phyloP scores from a whole-genome alignment of 2,113 vertebrate species.

The Chrysochloris asiatica region DNA sequence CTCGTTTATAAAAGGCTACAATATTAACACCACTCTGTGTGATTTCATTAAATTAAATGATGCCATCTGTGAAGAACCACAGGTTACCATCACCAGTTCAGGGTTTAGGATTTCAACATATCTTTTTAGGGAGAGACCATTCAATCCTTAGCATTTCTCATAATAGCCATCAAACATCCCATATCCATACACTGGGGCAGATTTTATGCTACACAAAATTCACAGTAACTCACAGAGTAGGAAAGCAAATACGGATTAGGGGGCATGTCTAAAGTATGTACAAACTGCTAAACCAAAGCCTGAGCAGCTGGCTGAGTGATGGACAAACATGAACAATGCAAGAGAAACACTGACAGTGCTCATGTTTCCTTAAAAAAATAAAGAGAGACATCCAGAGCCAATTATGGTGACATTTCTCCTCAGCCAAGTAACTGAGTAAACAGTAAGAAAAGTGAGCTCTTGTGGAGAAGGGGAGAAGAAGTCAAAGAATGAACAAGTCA shows the following conservation, averaged over 20 bases:
- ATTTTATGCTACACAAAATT: not conserved
- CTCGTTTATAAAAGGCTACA: not conserved
- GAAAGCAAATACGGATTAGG: not conserved
- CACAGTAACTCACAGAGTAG: not conserved
- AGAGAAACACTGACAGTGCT: not conserved
- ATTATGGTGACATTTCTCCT: constrained; percentile 59
- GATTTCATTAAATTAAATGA: not conserved
- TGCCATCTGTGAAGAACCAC: not conserved
- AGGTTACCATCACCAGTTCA: not conserved
- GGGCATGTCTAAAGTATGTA: not conserved
- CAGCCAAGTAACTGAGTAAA: constrained; percentile 50
- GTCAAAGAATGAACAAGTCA: constrained; percentile 50
- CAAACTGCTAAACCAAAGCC: not conserved
- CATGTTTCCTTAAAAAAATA: not conserved
- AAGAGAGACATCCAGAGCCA: constrained; percentile 18
- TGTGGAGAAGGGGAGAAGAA: constrained; percentile 27
- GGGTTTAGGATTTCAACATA: not conserved
- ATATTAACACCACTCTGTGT: not conserved
- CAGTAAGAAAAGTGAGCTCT: constrained; percentile 21
- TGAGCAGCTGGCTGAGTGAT: not conserved
- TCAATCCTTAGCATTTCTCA: not conserved
- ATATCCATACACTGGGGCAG: not conserved
- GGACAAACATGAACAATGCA: not conserved
- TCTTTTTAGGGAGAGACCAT: not conserved
- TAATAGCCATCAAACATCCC: not conserved